These are phyloP conservation scores for Trematocara nigrifrons DNA, from an alignment of 2,113 vertebrate genomes.

Conservation along the genomic window DNA sequence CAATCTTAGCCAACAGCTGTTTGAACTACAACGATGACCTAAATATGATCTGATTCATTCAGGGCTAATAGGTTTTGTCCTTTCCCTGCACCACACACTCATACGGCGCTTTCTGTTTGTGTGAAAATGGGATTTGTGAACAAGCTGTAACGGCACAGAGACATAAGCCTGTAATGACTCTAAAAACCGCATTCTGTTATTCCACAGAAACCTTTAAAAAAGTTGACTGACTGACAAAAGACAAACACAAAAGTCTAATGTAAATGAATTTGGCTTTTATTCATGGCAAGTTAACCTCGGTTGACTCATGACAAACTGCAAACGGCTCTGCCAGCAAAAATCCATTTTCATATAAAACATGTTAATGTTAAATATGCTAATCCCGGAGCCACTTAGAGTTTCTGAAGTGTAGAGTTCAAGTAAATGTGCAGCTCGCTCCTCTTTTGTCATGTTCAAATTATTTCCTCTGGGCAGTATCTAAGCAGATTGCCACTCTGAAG, in stretches of 20 bases:
- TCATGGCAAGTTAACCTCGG: background rate
- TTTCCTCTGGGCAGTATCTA: conserved; percentile 31
- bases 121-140: background rate
- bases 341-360: background rate
- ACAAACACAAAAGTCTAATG: background rate
- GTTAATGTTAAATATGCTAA: conserved; percentile 21
- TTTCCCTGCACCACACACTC: background rate
- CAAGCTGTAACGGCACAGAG: background rate
- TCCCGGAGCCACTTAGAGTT: background rate
- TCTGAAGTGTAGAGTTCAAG: background rate
- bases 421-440: conserved; percentile 11
- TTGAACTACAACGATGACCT: conserved; percentile 49
- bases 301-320: background rate
- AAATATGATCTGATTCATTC: conserved; percentile 53
- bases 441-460: conserved; percentile 25
- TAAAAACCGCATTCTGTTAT: background rate
- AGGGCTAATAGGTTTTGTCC: conserved; percentile 12
- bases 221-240: background rate
- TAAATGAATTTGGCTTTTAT: background rate
- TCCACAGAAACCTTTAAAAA: background rate
- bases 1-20: conserved; percentile 53
- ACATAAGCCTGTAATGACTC: background rate
- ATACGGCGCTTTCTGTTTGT: background rate
- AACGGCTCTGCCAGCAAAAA: background rate
- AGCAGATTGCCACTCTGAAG: conserved; percentile 35